phyloP scores from a whole-genome alignment of 2,888 invertebrate species.

The Notodonta ziczac region DNA sequence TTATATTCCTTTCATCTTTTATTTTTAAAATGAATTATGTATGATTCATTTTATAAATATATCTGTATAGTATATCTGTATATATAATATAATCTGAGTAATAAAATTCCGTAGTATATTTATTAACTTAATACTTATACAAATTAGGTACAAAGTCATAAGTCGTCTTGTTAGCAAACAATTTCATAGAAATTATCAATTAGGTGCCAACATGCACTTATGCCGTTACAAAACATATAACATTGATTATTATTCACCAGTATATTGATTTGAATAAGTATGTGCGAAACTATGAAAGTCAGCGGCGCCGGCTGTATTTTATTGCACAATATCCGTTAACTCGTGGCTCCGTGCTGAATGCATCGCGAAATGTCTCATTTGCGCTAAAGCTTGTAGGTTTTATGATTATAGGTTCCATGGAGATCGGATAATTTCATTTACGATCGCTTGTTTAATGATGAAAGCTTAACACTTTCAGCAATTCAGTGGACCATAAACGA shows the following conservation, averaged over 20 bases:
- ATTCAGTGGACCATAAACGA: too few species aligned
- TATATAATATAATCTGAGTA: too few species aligned
- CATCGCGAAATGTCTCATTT: not conserved
- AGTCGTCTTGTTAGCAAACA: too few species aligned
- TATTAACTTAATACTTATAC: too few species aligned
- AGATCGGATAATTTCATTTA: not conserved
- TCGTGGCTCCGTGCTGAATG: not conserved
- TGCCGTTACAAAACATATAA: not conserved
- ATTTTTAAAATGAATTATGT: too few species aligned
- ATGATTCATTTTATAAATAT: too few species aligned
- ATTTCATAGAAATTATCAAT: too few species aligned
- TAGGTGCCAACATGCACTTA: not conserved
- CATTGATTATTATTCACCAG: not conserved
- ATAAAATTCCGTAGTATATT: too few species aligned
- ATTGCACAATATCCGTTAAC: not conserved
- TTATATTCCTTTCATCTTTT: too few species aligned
- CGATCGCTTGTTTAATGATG: not conserved
- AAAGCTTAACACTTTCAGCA: too few species aligned
- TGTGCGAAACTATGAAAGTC: constrained; percentile 3
- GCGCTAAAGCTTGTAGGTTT: not conserved
- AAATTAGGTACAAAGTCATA: too few species aligned
- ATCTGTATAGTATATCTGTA: too few species aligned
- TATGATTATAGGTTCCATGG: not conserved
- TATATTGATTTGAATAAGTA: not conserved
- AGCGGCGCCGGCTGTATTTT: not conserved